Evolutionary conservation across 2,888 invertebrate genomes (phyloP), one percentile per base, ranked within the genome.

Genomic region (Trimorus sp.): DNA sequence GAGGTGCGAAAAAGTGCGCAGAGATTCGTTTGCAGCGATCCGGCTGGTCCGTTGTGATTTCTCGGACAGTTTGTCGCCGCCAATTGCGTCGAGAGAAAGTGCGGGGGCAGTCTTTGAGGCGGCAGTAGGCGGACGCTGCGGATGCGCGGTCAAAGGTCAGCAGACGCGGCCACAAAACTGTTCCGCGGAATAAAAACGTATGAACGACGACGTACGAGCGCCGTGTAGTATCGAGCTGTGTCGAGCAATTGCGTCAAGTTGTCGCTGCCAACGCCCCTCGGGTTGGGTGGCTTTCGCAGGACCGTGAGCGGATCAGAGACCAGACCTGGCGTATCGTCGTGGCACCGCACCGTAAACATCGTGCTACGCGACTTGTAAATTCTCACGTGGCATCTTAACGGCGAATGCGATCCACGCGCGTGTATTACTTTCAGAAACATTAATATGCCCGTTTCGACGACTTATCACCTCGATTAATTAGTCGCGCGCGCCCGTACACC

Each of bases 321-420:
- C 74, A 76, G 71, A 68, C 54, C 79, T 73, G 85, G 85, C 86
- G 85, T 84, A 86, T 88, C 88, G 86, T 71, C 85, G 83, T 79
- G 85, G 84, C 88, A 85, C 84, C 85, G 83, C 85, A 86, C 90
- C 90, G 91, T 91, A 91, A 91, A 91, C 89, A 89, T 88, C 86
- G 85, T 85, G 77, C 82, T 79, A 83, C 86, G 85, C 87, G 86
- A 87, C 88, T 89, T 88, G 89, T 89, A 89, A 89, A 89, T 89
- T 88, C 87, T 87, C 87, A 86, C 87, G 85, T 90, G 90, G 90
- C 90, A 89, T 91, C 90, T 91, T 91, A 91, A 91, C 89, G 90
- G 90, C 88, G 86, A 85, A 85, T 84, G 70, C 81, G 85, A 65
- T 79, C 79, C 83, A 76, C 84, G 87, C 86, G 87, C 88, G 87